phyloP scores from a whole-genome alignment of 2,113 vertebrate species.

The Noctilio leporinus region DNA sequence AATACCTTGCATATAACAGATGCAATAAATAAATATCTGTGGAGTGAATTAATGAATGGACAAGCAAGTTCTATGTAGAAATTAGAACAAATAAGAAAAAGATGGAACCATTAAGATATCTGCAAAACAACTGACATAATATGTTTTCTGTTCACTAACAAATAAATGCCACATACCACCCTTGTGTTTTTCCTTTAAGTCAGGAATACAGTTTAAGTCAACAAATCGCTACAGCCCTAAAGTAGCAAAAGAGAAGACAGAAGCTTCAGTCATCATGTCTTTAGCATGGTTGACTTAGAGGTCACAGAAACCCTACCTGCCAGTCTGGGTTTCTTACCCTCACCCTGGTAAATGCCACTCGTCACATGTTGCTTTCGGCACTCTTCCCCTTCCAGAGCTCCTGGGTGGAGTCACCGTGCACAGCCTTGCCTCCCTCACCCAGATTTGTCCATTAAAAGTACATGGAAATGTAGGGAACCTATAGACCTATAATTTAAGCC shows the following conservation, averaged over 20 bases:
- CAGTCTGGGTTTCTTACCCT: background rate
- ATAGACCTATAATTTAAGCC: background rate
- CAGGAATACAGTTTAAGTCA: background rate
- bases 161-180: background rate
- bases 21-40: background rate
- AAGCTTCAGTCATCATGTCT: background rate
- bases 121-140: background rate
- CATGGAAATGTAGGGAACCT: background rate
- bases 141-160: background rate
- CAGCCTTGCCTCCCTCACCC: background rate
- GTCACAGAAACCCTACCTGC: background rate
- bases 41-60: background rate
- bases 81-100: constrained; percentile 7
- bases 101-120: background rate
- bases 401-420: background rate
- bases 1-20: background rate
- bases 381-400: background rate
- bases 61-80: background rate
- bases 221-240: background rate
- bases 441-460: background rate
- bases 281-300: background rate
- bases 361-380: background rate
- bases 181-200: background rate
- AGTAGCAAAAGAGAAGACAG: background rate
- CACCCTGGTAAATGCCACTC: background rate